phyloP scores from a whole-genome alignment of 1,140 invertebrate species.

The Laupala kohalensis region DNA sequence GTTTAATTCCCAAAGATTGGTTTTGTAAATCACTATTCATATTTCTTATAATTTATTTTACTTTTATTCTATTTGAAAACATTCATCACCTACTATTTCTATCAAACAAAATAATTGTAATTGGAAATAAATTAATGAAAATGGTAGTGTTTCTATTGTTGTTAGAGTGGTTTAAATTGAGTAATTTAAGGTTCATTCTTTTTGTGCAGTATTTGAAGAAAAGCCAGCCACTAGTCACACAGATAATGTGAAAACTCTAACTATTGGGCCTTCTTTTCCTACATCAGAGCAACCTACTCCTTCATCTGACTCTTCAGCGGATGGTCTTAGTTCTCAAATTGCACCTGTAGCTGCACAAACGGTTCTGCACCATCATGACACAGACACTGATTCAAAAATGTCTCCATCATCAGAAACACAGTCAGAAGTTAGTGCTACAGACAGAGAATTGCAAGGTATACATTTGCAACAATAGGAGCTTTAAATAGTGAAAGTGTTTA shows the following conservation, averaged over 20 bases:
- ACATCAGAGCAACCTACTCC: conserved; percentile 1
- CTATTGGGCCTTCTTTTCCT: neutral
- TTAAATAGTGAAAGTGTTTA: neutral
- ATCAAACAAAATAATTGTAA: too few species aligned
- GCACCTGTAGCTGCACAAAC: neutral
- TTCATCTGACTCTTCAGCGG: neutral
- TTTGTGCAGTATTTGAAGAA: conserved; percentile 6
- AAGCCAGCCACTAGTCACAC: neutral
- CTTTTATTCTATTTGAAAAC: too few species aligned
- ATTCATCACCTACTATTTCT: too few species aligned
- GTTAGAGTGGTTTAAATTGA: too few species aligned
- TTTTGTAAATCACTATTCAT: too few species aligned
- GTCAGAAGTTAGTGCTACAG: neutral
- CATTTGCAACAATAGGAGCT: neutral
- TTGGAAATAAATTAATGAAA: too few species aligned
- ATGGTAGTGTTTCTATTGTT: too few species aligned
- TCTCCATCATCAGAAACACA: neutral
- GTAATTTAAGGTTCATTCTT: too few species aligned
- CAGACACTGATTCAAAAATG: neutral
- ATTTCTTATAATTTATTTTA: too few species aligned
- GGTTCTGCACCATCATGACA: neutral
- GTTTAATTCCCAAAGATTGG: too few species aligned
- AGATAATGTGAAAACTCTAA: neutral
- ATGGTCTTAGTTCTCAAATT: neutral
- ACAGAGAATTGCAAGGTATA: neutral